Percentiles rank a stretch among this genome's conserved stretches.
phyloP scores from a whole-genome alignment of 1,140 invertebrate genomes.

The Drosophila serrata region DNA sequence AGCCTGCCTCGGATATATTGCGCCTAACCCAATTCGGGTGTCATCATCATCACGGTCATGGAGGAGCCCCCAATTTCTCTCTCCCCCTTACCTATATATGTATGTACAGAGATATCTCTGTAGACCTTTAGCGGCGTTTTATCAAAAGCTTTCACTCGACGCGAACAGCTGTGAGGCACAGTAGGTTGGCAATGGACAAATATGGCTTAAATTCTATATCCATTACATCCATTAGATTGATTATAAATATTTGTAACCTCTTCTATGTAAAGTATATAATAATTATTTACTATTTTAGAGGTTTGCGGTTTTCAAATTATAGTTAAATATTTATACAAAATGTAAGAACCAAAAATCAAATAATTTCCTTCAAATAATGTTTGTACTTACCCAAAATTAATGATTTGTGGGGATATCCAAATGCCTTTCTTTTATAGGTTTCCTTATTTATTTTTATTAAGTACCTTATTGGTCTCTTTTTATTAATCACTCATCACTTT shows the following conservation, averaged over 20 bases:
- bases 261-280: neutral
- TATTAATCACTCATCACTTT: neutral
- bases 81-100: neutral
- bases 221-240: no score
- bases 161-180: conserved; percentile 1
- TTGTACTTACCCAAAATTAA: neutral
- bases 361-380: no score
- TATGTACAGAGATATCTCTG: neutral
- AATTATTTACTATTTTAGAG: no score
- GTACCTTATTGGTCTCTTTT: neutral
- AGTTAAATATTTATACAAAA: neutral
- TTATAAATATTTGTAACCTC: neutral
- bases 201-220: neutral
- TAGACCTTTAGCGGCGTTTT: neutral
- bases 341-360: neutral
- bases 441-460: neutral
- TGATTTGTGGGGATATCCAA: neutral
- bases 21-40: conserved; percentile 74
- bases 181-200: neutral
- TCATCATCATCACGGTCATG: conserved; percentile 64
- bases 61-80: conserved; percentile 35
- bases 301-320: no score
- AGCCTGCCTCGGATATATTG: conserved; percentile 44
- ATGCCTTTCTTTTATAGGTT: neutral
- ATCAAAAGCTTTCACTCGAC: conserved; percentile 16